Evolutionary conservation across 1,140 invertebrate genomes (phyloP).

Genomic region (Drosophila tsacasi): DNA sequence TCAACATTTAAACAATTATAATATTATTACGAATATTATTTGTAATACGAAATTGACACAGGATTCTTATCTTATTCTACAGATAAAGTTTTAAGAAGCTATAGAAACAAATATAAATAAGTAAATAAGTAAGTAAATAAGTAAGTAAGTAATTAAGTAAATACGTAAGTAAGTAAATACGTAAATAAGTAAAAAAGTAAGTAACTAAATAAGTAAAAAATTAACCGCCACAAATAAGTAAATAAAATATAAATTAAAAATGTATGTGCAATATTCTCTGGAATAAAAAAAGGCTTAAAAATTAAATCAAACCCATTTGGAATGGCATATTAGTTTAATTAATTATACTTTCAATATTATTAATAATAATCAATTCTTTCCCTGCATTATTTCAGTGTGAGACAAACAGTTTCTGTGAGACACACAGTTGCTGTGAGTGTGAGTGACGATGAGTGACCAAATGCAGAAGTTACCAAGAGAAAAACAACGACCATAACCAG

Average conservation of each 20-base stretch:
- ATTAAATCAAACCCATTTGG: not conserved
- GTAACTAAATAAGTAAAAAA: too few relatives aligned
- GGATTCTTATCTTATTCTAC: not conserved
- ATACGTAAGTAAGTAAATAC: too few relatives aligned
- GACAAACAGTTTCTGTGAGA: not conserved
- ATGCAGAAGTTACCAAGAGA: constrained; percentile 51
- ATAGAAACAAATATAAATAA: too few relatives aligned
- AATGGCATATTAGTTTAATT: not conserved
- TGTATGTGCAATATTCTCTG: too few relatives aligned
- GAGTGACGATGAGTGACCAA: constrained; percentile 51
- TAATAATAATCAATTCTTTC: not conserved
- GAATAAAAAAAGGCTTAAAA: not conserved
- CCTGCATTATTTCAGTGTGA: not conserved
- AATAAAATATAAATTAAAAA: too few relatives aligned
- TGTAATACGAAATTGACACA: not conserved
- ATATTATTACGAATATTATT: not conserved
- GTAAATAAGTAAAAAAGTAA: too few relatives aligned
- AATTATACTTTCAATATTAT: not conserved
- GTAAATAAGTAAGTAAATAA: too few relatives aligned
- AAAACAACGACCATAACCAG: constrained; percentile 32
- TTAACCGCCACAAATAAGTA: too few relatives aligned
- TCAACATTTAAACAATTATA: too few relatives aligned
- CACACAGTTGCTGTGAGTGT: not conserved
- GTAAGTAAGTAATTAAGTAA: too few relatives aligned
- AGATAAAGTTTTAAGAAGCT: too few relatives aligned